These are phyloP conservation scores for Alexandromys fortis DNA, from an alignment of 2,113 vertebrate species.

Conservation along the genomic window DNA sequence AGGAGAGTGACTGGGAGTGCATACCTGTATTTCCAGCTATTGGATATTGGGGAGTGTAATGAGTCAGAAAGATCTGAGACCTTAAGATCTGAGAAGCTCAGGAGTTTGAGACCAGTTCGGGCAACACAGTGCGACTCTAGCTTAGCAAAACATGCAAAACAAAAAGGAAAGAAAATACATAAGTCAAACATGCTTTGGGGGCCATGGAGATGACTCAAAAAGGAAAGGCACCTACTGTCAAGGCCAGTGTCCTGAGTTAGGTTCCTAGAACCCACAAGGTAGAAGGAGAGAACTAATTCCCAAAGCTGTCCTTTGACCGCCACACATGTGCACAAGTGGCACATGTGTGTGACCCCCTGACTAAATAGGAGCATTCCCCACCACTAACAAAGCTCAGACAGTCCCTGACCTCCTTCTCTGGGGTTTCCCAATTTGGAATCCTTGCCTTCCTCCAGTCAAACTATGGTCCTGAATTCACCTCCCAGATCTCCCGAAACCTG, in stretches of 20 bases:
- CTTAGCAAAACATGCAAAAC: not conserved
- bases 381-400: too few relatives aligned
- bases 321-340: not conserved
- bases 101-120: not conserved
- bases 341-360: not conserved
- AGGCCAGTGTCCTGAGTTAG: not conserved
- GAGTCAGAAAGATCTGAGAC: not conserved
- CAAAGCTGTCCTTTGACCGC: not conserved
- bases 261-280: not conserved
- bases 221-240: not conserved
- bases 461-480: too few relatives aligned
- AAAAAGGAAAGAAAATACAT: not conserved
- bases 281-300: not conserved
- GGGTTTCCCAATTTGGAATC: too few relatives aligned
- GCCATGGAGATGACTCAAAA: not conserved
- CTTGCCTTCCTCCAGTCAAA: too few relatives aligned
- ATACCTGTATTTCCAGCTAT: not conserved
- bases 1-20: not conserved
- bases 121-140: not conserved
- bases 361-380: too few relatives aligned
- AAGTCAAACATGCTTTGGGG: not conserved
- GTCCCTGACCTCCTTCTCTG: too few relatives aligned
- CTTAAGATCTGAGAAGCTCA: not conserved
- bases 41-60: not conserved
- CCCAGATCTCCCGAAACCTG: too few relatives aligned